These are phyloP conservation scores for Brachionus plicatilis DNA, from an alignment of 1,140 invertebrate genomes.

Conservation along the genomic window DNA sequence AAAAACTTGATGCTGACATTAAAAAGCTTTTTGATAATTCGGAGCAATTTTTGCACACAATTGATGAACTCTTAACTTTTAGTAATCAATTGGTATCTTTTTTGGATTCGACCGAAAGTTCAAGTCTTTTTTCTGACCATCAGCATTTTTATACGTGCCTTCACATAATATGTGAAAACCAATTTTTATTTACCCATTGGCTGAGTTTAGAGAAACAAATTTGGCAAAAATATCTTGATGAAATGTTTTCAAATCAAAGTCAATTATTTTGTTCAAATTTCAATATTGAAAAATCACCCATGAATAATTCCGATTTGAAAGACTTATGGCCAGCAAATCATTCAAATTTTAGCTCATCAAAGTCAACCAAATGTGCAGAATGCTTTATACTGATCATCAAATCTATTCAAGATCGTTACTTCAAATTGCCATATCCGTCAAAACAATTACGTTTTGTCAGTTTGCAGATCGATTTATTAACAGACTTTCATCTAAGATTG, in stretches of 20 bases:
- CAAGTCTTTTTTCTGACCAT: neutral
- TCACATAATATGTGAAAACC: neutral
- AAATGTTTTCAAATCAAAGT: slow-evolving; percentile 14
- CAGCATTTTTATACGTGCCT: neutral
- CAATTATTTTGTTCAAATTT: neutral
- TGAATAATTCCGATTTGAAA: neutral
- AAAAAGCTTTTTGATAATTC: neutral
- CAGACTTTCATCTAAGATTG: slow-evolving; percentile 18
- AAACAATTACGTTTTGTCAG: neutral
- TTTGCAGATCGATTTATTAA: slow-evolving; percentile 19
- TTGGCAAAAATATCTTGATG: slow-evolving; percentile 27
- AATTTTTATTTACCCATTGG: neutral
- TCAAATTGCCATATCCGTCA: neutral
- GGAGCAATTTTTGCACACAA: slow-evolving; percentile 18
- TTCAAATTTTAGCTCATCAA: neutral
- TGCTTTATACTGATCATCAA: neutral
- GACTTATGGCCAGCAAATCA: neutral
- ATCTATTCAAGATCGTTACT: neutral
- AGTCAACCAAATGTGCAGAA: slow-evolving; percentile 10
- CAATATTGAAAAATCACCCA: neutral
- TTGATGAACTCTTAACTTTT: slow-evolving; percentile 12
- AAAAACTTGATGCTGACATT: neutral
- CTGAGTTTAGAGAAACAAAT: slow-evolving; percentile 20
- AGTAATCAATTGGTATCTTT: neutral
- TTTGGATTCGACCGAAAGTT: neutral